Evolutionary conservation across 2,797 vertebrate species (phyloP), one percentile per base, ranked within the genome.

Genomic region (Morus bassanus): DNA sequence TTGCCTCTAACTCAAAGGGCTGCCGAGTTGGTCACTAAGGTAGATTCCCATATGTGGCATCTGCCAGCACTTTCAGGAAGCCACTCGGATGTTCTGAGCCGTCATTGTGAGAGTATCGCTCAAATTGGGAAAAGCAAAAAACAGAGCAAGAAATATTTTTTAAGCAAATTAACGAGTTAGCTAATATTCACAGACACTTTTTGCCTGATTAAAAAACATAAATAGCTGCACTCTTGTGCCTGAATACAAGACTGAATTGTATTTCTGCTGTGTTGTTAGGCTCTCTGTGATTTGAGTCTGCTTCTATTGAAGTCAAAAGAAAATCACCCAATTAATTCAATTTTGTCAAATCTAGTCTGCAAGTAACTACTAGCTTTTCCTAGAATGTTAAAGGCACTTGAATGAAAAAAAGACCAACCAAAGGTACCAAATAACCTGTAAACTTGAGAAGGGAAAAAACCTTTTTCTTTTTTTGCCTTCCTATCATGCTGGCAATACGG

Each of bases 281-380:
- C 13, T 57, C 31, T 68, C 57, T 33, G 37, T 60, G 69, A 46
- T 69, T 78, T 85, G 35, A 87, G 86, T 74, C 93, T 87, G 61
- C 46, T 94, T 28, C 54, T 91, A 35, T 13, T 91, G 86, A 72
- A 88, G 70, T 88, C 76, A 93, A 85, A 88, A 76, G 48, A 72
- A 95, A 96, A 95, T 79, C 74, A 53, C 46, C 87, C 93, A 96
- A 96, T 96, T 95, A 96, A 85, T 91, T 89, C 86, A 91, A 95
- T 95, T 94, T 92, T 96, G 93, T 95, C 95, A 95, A 83, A 77
- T 75, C 61, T 77, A 61, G 81, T 68, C 92, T 94, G 27, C 64
- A 95, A 76, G 45, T 80, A 94, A 87, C 28, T 73, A 50, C 46
- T 75, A 76, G 70, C 61, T 89, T 87, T 78, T 80, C 18, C 63